These are phyloP conservation scores for Boleophthalmus pectinirostris DNA, from an alignment of 2,113 vertebrate genomes.

Conservation along the genomic window DNA sequence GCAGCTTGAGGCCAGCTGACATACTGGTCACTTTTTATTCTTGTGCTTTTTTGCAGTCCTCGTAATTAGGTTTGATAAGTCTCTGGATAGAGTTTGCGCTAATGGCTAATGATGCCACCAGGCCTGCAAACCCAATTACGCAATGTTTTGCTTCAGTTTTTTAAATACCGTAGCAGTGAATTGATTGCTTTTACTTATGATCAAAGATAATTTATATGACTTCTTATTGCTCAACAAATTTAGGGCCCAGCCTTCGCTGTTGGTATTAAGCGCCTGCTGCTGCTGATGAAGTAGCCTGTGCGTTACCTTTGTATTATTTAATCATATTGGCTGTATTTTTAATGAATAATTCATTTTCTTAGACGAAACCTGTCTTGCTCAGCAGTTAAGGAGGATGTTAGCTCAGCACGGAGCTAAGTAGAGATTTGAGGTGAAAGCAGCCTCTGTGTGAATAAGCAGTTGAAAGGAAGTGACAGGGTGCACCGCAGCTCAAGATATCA, in stretches of 20 bases:
- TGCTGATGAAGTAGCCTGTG: not conserved
- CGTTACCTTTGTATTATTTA: not conserved
- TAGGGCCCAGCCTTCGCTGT: not conserved
- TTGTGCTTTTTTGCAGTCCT: not conserved
- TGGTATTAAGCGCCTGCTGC: not conserved
- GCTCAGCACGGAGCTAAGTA: constrained; percentile 39
- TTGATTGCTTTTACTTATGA: too few relatives aligned
- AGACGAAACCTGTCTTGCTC: constrained; percentile 21
- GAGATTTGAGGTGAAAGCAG: not conserved
- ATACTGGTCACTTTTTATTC: constrained; percentile 7
- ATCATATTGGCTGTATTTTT: too few relatives aligned
- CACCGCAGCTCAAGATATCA: constrained; percentile 71
- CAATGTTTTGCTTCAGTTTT: not conserved
- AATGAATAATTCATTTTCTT: not conserved
- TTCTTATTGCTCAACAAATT: not conserved
- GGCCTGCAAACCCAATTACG: constrained; percentile 50
- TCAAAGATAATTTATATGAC: too few relatives aligned
- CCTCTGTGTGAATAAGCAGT: constrained; percentile 63
- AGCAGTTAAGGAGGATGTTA: constrained; percentile 55
- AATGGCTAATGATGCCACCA: not conserved
- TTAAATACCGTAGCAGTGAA: not conserved
- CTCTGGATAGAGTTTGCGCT: not conserved
- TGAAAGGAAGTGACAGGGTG: constrained; percentile 79
- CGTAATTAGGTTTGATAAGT: not conserved
- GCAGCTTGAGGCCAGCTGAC: constrained; percentile 12